Percentiles rank a stretch among this genome's conserved stretches.
phyloP scores from a whole-genome alignment of 2,888 invertebrate genomes.

The Limenitis camilla region DNA sequence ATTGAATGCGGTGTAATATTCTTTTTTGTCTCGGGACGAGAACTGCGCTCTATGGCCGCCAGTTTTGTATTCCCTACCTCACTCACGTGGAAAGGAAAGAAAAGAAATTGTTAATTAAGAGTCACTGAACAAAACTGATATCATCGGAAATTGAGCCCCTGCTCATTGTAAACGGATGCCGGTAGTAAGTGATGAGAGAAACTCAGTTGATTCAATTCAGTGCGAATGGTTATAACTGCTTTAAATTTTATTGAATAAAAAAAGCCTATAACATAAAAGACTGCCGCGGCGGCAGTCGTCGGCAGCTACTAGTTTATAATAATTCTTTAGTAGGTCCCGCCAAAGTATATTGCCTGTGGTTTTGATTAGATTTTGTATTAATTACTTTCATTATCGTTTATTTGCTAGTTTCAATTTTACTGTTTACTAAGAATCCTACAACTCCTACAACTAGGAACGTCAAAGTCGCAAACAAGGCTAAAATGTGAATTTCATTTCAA shows the following conservation, averaged over 20 bases:
- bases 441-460: too few relatives aligned
- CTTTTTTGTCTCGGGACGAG: conserved; percentile 56
- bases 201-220: conserved; percentile 15
- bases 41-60: conserved; percentile 49
- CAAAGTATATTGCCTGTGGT: too few relatives aligned
- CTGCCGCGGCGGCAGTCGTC: too few relatives aligned
- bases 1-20: conserved; percentile 70
- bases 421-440: too few relatives aligned
- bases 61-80: conserved; percentile 61
- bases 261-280: too few relatives aligned
- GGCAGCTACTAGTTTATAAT: too few relatives aligned
- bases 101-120: conserved; percentile 74
- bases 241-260: too few relatives aligned
- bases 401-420: too few relatives aligned
- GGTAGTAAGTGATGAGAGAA: conserved; percentile 40
- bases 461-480: conserved; percentile 54
- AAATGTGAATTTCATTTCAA: conserved; percentile 67
- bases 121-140: conserved; percentile 69
- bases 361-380: too few relatives aligned
- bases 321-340: too few relatives aligned
- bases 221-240: too few relatives aligned
- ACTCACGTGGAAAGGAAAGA: conserved; percentile 73
- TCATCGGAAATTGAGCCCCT: conserved; percentile 55
- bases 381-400: too few relatives aligned
- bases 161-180: conserved; percentile 61